A percentile compares a stretch with the other conserved stretches of the same genome.
These are phyloP conservation scores for Acrobasis consociella DNA, from an alignment of 2,888 invertebrate species.

Conservation along the genomic window DNA sequence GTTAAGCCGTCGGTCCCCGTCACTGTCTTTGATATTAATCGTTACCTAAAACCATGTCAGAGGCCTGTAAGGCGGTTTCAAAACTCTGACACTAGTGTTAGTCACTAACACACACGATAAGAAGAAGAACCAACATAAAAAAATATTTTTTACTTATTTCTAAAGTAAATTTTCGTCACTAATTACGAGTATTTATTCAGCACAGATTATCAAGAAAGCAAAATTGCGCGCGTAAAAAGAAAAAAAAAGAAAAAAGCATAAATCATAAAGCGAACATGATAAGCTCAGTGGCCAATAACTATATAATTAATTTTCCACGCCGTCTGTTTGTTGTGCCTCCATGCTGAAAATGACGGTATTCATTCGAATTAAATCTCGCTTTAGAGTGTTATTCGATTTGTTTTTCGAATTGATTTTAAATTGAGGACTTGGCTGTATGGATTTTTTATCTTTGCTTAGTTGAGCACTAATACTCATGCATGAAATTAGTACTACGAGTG, in stretches of 20 bases:
- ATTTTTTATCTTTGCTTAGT: constrained; percentile 5
- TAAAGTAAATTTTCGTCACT: background rate
- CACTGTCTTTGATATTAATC: too few relatives aligned
- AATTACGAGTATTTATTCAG: too few relatives aligned
- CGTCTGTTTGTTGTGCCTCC: constrained; percentile 31
- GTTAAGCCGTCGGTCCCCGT: too few relatives aligned
- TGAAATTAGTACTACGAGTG: too few relatives aligned
- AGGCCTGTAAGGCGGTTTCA: too few relatives aligned
- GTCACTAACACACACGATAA: too few relatives aligned
- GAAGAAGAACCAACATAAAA: too few relatives aligned
- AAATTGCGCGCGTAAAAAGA: background rate
- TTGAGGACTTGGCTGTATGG: background rate
- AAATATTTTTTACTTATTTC: too few relatives aligned
- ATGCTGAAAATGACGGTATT: constrained; percentile 20
- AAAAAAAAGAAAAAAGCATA: constrained; percentile 6
- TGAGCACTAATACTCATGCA: background rate
- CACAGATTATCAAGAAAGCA: constrained; percentile 5
- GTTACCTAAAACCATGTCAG: too few relatives aligned
- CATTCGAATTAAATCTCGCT: constrained; percentile 13
- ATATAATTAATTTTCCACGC: constrained; percentile 40
- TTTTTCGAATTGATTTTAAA: constrained; percentile 16
- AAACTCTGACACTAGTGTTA: too few relatives aligned
- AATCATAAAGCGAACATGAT: constrained; percentile 22
- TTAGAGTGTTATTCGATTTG: constrained; percentile 14
- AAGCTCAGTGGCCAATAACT: constrained; percentile 38